Evolutionary conservation across 2,888 invertebrate genomes (phyloP).

Genomic region (Cephus pygmeus): DNA sequence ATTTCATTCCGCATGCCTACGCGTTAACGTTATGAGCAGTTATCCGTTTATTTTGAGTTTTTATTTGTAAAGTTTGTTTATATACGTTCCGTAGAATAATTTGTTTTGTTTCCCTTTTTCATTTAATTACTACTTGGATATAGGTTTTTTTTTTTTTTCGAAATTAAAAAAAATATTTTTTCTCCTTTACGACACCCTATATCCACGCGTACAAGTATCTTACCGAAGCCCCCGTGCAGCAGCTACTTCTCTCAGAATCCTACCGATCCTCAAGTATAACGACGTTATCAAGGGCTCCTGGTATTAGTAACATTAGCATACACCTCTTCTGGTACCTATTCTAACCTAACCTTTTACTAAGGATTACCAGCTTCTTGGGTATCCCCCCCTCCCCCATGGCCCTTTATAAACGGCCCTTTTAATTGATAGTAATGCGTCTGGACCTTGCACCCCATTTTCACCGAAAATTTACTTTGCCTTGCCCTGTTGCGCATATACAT

Average conservation of each 20-base stretch:
- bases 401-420: conserved; percentile 26
- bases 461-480: background rate
- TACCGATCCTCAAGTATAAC: conserved; percentile 21
- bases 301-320: conserved; percentile 41
- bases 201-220: background rate
- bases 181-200: background rate
- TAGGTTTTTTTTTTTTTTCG: background rate
- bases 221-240: background rate
- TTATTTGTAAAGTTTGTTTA: background rate
- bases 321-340: conserved; percentile 24
- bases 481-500: background rate
- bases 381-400: background rate
- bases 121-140: background rate
- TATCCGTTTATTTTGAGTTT: background rate
- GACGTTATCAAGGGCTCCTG: conserved; percentile 33
- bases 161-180: background rate
- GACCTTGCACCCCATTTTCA: conserved; percentile 10
- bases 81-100: background rate
- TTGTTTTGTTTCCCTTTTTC: background rate
- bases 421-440: conserved; percentile 54
- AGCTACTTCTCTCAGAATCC: background rate
- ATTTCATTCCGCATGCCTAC: background rate
- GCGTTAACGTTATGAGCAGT: background rate
- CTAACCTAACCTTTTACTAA: conserved; percentile 28
- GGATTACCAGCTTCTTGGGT: conserved; percentile 28